Percentiles rank a stretch among this genome's conserved stretches.
phyloP scores from a whole-genome alignment of 2,113 vertebrate species.

The Todiramphus saurophagus region DNA sequence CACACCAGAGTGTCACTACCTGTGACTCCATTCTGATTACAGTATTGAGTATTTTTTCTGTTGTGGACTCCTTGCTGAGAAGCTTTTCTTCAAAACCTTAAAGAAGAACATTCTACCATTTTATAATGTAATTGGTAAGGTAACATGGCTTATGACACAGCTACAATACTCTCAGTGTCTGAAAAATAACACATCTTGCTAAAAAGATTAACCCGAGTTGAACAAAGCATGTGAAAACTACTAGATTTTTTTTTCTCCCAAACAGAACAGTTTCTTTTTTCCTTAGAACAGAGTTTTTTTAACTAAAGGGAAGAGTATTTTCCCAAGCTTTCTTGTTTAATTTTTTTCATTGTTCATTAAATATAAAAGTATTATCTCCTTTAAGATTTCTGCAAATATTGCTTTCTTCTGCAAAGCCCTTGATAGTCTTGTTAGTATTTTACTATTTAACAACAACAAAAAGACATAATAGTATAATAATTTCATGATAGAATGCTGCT shows the following conservation, averaged over 20 bases:
- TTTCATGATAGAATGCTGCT: not conserved
- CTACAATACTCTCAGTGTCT: not conserved
- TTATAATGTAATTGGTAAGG: not conserved
- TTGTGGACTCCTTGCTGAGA: not conserved
- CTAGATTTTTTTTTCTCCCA: not conserved
- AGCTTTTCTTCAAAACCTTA: constrained; percentile 11
- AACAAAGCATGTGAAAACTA: not conserved
- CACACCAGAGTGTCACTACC: not conserved
- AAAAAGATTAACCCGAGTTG: constrained; percentile 21
- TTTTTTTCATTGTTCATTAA: not conserved
- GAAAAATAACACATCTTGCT: constrained; percentile 17
- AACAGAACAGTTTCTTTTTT: not conserved
- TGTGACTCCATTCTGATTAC: not conserved
- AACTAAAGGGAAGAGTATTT: not conserved
- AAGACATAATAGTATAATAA: not conserved
- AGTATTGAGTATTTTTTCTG: not conserved
- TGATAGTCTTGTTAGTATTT: not conserved
- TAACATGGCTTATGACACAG: not conserved
- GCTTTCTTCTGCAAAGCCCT: not conserved
- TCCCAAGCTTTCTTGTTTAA: not conserved
- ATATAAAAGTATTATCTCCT: not conserved
- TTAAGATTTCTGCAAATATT: not conserved
- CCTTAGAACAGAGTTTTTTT: not conserved
- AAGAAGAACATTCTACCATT: not conserved
- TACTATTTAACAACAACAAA: not conserved